phyloP scores from a whole-genome alignment of 2,113 vertebrate genomes.

The Catharus bicknelli region DNA sequence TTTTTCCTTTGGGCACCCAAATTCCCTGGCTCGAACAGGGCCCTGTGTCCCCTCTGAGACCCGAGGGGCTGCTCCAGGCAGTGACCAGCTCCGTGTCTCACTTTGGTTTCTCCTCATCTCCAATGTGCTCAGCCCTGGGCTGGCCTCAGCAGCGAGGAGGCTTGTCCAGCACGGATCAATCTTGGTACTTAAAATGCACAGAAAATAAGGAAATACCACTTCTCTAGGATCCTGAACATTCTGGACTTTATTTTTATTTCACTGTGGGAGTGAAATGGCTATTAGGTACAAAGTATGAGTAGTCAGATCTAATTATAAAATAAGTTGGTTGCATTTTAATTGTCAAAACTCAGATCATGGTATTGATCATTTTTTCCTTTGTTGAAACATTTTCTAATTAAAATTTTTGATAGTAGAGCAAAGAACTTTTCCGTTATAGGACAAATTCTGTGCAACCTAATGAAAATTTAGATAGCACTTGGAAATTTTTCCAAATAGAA shows the following conservation, averaged over 20 bases:
- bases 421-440: background rate
- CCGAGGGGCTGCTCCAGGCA: background rate
- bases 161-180: background rate
- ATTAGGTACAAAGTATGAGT: constrained; percentile 16
- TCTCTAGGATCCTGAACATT: no score
- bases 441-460: background rate
- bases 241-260: constrained; percentile 52
- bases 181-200: background rate
- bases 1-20: background rate
- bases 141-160: background rate
- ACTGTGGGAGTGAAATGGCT: constrained; percentile 38
- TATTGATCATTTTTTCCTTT: background rate
- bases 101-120: background rate
- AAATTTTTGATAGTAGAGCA: background rate
- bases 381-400: background rate
- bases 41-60: background rate
- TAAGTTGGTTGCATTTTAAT: background rate
- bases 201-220: constrained; percentile 35
- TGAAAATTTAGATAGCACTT: background rate
- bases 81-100: no score
- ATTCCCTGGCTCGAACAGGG: background rate
- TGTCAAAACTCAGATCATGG: background rate
- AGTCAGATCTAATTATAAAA: constrained; percentile 12
- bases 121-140: accelerated
- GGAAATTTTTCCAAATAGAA: background rate